These are phyloP conservation scores for Leucophora obtusa DNA, from an alignment of 2,888 invertebrate species.

Conservation along the genomic window DNA sequence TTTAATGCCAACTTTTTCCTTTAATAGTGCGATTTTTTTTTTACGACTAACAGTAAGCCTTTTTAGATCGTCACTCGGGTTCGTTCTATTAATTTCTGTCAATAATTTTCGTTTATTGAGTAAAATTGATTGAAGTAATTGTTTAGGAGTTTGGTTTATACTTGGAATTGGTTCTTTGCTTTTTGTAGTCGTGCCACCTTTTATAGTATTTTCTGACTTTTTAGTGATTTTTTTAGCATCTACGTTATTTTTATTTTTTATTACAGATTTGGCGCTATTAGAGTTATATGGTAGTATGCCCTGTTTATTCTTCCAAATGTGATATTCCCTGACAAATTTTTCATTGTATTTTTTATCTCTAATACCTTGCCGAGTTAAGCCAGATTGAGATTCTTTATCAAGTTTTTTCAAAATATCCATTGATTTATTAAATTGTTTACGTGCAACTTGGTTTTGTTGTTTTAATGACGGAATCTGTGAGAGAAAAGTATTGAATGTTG, in stretches of 20 bases:
- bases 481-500: neutral
- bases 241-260: too few species aligned
- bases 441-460: constrained; percentile 14
- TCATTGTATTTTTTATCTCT: neutral
- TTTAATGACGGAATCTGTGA: neutral
- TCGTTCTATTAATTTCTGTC: neutral
- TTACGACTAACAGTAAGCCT: neutral
- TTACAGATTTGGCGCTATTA: neutral
- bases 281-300: neutral
- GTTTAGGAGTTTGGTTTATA: neutral
- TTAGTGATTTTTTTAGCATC: too few species aligned
- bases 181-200: neutral
- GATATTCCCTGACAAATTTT: neutral
- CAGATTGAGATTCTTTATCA: neutral
- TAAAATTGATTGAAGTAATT: neutral
- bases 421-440: constrained; percentile 25
- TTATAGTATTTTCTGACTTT: neutral
- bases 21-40: neutral
- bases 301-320: neutral
- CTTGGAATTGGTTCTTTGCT: neutral
- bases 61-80: neutral
- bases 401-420: constrained; percentile 15
- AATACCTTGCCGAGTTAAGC: neutral
- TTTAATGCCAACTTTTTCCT: neutral
- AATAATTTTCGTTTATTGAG: neutral